Percentiles rank a stretch among this genome's conserved stretches.
Conservation (phyloP, 2,888 invertebrate species). For the Drosophila heteroneura region DNA sequence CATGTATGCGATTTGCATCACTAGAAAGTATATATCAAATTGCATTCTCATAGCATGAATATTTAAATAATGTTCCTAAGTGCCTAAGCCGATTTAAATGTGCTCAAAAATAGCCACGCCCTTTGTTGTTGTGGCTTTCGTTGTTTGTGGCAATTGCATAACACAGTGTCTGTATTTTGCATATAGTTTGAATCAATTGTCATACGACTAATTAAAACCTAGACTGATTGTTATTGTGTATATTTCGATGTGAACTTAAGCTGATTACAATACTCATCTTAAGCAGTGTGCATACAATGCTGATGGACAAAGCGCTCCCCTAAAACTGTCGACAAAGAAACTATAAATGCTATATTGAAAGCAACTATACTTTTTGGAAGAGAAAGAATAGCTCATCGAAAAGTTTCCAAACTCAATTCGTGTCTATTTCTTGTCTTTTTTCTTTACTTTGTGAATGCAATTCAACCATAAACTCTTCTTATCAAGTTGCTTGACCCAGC, state of each 20-base stretch:
- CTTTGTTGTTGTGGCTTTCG: background rate
- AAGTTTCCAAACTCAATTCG: background rate
- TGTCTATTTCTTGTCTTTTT: background rate
- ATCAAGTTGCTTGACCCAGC: background rate
- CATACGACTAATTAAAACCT: slow-evolving; percentile 4
- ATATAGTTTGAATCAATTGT: background rate
- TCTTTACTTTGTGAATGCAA: background rate
- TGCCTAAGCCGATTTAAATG: slow-evolving; percentile 28
- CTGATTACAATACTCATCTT: background rate
- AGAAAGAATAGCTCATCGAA: background rate
- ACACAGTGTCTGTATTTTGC: background rate
- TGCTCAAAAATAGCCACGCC: background rate
- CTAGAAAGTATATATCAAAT: background rate
- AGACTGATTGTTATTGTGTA: too few relatives aligned
- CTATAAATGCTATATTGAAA: background rate
- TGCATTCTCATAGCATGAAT: slow-evolving; percentile 22
- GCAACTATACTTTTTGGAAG: background rate
- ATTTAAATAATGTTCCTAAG: slow-evolving; percentile 27
- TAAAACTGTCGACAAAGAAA: background rate
- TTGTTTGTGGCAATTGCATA: slow-evolving; percentile 4
- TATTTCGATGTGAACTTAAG: background rate
- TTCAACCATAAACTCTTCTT: background rate
- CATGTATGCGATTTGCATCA: background rate
- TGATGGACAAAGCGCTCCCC: background rate
- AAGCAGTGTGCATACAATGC: background rate